Conservation (phyloP, 2,888 invertebrate genomes). For the Tetranychus piercei region DNA sequence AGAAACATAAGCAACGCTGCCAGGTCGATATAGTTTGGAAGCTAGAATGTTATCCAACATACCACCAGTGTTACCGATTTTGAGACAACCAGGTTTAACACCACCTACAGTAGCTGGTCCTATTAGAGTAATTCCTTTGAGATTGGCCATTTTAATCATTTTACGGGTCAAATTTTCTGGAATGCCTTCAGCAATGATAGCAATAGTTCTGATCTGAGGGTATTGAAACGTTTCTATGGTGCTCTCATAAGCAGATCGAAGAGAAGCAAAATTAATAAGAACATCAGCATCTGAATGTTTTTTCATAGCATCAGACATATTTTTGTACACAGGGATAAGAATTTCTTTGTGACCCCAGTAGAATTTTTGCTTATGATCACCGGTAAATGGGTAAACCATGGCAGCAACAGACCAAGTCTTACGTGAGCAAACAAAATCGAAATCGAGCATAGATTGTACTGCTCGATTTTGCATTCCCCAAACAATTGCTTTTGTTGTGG, state of each 20-base stretch:
- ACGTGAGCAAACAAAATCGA: slow-evolving; percentile 80
- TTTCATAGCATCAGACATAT: slow-evolving; percentile 85
- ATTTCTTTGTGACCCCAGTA: slow-evolving; percentile 99
- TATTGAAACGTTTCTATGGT: slow-evolving; percentile 82
- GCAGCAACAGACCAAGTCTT: slow-evolving; percentile 70
- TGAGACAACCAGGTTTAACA: slow-evolving; percentile 94
- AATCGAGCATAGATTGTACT: slow-evolving; percentile 87
- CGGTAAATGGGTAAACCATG: slow-evolving; percentile 92
- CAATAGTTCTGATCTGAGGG: slow-evolving; percentile 78
- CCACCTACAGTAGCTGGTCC: slow-evolving; percentile 69
- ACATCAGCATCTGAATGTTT: slow-evolving; percentile 89
- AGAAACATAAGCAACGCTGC: slow-evolving; percentile 77
- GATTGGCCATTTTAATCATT: slow-evolving; percentile 61
- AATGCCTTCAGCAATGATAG: slow-evolving; percentile 97
- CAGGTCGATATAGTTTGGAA: slow-evolving; percentile 86
- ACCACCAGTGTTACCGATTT: slow-evolving; percentile 97
- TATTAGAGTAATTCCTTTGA: slow-evolving; percentile 67
- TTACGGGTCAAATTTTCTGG: slow-evolving; percentile 96
- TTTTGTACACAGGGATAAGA: slow-evolving; percentile 79
- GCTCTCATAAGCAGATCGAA: slow-evolving; percentile 90
- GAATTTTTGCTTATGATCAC: slow-evolving; percentile 97
- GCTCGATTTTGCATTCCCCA: slow-evolving; percentile 99
- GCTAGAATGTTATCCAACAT: slow-evolving; percentile 99
- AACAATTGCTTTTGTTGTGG: slow-evolving; percentile 71
- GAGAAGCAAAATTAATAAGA: slow-evolving; percentile 84